Base-by-base conservation (phyloP, 2,888 invertebrate species). In the Coremacera marginata region DNA sequence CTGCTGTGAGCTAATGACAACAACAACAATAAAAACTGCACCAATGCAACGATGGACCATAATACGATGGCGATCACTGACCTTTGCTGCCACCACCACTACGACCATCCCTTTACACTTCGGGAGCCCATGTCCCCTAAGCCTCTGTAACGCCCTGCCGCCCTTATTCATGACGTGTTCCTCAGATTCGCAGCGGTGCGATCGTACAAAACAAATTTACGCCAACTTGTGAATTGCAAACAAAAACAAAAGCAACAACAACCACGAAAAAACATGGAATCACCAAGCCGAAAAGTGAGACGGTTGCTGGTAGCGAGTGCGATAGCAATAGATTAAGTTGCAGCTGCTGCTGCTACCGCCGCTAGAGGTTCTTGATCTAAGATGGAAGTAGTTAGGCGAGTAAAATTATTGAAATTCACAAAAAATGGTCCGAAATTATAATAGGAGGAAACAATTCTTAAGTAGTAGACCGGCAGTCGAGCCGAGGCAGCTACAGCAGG, bases 361-460 rank as follows among this genome's bases (percentile, higher is more conserved):
- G 67, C 55, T 25, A 52, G 74, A 81, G 81, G 80, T 80, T 81
- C 80, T 76, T 79, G 80, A 79, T 81, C 80, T 78, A 77, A 79
- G 80, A 80, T 80, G 78, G 78, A 81, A 81, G 80, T 79, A 77
- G 80, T 80, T 77, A 77, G 78, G 77, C 78, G 78, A 80, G 78
- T 80, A 79, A 81, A 81, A 80, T 80, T 81, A 80, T 80, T 80
- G 77, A 81, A 80, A 79, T 77, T 80, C 73, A 77, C 80, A 81
- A 81, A 81, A 81, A 80, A 78, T 80, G 78, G 70, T 80, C 77
- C 80, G 76, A 81, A 80, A 80, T 81, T 80, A 74, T 80, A 80
- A 79, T 67, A 75, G 73, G 19, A 76, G 76, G 77, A 70, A 78
- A 79, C 68, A 34, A 74, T 74, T 67, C 67, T 74, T 65, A 74